phyloP scores from a whole-genome alignment of 2,888 invertebrate species.

The Pseudoips prasinana region DNA sequence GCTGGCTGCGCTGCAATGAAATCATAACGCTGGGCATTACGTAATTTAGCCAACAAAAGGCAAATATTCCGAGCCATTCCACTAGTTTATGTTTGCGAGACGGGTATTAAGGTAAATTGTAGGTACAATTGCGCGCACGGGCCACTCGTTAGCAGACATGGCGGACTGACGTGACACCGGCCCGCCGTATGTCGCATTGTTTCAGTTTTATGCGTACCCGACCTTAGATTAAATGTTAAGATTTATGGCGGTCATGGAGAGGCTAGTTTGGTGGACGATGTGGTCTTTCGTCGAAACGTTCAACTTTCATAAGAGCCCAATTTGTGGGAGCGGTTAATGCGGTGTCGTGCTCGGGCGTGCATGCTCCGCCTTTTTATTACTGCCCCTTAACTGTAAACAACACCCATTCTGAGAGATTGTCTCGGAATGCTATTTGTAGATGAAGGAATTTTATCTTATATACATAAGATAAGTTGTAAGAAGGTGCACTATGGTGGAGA shows the following conservation, averaged over 20 bases:
- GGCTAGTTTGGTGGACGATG: conserved; percentile 62
- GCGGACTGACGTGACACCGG: conserved; percentile 59
- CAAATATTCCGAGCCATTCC: conserved; percentile 65
- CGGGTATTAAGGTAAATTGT: conserved; percentile 77
- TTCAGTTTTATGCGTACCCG: conserved; percentile 70
- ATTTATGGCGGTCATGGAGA: conserved; percentile 69
- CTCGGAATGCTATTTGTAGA: conserved; percentile 53
- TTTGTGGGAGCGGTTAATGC: conserved; percentile 72
- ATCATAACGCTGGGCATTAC: conserved; percentile 67
- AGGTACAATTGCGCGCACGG: conserved; percentile 75
- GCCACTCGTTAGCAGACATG: conserved; percentile 69
- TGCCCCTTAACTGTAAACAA: conserved; percentile 78
- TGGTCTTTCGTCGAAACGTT: conserved; percentile 72
- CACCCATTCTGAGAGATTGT: conserved; percentile 68
- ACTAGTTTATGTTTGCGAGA: conserved; percentile 71
- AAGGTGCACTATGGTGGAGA: conserved; percentile 30
- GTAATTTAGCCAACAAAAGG: conserved; percentile 73
- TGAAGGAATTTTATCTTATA: conserved; percentile 50
- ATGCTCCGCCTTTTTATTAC: conserved; percentile 79
- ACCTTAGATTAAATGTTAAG: conserved; percentile 75
- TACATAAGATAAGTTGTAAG: conserved; percentile 27
- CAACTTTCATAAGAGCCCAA: conserved; percentile 75
- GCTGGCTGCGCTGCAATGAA: conserved; percentile 50
- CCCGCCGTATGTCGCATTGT: conserved; percentile 72
- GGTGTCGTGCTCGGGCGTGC: conserved; percentile 69